phyloP scores from a whole-genome alignment of 2,888 invertebrate genomes.

The Hyposoter dolosus region DNA sequence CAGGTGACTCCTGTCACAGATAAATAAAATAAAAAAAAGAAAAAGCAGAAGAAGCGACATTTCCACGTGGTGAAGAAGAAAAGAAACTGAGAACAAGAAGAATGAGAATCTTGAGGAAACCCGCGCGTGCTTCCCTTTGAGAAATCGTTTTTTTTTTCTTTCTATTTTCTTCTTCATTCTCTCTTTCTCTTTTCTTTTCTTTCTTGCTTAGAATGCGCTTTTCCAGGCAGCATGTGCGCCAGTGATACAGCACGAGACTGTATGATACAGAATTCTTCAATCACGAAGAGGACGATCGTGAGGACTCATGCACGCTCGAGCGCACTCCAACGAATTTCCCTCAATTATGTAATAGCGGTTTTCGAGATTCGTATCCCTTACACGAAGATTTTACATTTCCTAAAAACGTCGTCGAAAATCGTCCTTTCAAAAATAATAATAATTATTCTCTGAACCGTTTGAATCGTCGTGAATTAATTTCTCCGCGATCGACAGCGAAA shows the following conservation, averaged over 20 bases:
- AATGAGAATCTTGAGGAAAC: constrained; percentile 42
- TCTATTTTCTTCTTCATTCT: neutral
- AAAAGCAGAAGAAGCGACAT: constrained; percentile 30
- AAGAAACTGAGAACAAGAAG: constrained; percentile 49
- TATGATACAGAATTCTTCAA: constrained; percentile 36
- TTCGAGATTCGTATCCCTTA: constrained; percentile 3
- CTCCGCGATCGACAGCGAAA: neutral
- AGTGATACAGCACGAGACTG: constrained; percentile 20
- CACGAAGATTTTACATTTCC: neutral
- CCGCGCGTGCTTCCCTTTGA: constrained; percentile 56
- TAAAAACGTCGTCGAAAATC: neutral
- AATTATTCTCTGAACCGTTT: neutral
- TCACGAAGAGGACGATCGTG: constrained; percentile 34
- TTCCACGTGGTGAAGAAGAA: constrained; percentile 54
- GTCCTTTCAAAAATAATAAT: neutral
- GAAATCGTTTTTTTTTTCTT: neutral
- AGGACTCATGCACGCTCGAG: constrained; percentile 53
- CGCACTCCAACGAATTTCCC: constrained; percentile 26
- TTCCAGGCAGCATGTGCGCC: constrained; percentile 25
- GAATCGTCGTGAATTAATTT: neutral
- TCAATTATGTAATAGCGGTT: constrained; percentile 55
- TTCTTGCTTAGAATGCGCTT: constrained; percentile 33
- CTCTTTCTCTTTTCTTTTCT: constrained; percentile 38
- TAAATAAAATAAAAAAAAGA: constrained; percentile 55
- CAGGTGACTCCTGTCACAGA: constrained; percentile 62